These are phyloP conservation scores for Scomber colias DNA, from an alignment of 2,113 vertebrate species.

Conservation along the genomic window DNA sequence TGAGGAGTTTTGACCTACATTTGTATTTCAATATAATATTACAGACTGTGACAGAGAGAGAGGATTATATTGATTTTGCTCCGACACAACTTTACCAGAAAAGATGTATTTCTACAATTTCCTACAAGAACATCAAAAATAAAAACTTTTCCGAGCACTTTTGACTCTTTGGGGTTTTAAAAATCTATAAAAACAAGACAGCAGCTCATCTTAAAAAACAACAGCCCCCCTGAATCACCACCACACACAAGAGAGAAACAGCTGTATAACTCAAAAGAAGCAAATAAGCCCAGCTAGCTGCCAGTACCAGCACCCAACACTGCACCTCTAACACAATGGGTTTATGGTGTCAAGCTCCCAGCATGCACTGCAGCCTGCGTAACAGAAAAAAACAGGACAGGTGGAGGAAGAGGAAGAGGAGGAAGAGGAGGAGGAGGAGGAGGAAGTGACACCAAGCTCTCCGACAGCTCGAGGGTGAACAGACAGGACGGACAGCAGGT, in stretches of 20 bases:
- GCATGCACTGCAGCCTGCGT: conserved; percentile 63
- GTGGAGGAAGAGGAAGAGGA: conserved; percentile 60
- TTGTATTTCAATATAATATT: too few species aligned
- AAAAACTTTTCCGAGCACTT: too few species aligned
- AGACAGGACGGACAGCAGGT: conserved; percentile 64
- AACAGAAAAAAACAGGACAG: conserved; percentile 64
- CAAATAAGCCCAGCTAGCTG: background rate
- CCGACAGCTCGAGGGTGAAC: conserved; percentile 53
- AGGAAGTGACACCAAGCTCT: conserved; percentile 35
- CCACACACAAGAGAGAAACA: background rate
- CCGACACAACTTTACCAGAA: too few species aligned
- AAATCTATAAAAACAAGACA: too few species aligned
- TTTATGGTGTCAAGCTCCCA: conserved; percentile 39
- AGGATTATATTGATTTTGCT: too few species aligned
- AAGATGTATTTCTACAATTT: too few species aligned
- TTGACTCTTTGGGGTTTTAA: too few species aligned
- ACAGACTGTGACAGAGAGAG: too few species aligned
- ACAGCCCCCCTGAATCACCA: background rate
- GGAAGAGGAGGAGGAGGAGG: conserved; percentile 57
- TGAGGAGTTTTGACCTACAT: too few species aligned
- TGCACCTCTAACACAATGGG: conserved; percentile 28
- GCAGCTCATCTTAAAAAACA: too few species aligned
- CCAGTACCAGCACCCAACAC: too few species aligned
- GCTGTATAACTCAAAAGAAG: background rate
- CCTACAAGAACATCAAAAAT: too few species aligned